phyloP scores from a whole-genome alignment of 2,888 invertebrate genomes.

The Diadromus collaris region DNA sequence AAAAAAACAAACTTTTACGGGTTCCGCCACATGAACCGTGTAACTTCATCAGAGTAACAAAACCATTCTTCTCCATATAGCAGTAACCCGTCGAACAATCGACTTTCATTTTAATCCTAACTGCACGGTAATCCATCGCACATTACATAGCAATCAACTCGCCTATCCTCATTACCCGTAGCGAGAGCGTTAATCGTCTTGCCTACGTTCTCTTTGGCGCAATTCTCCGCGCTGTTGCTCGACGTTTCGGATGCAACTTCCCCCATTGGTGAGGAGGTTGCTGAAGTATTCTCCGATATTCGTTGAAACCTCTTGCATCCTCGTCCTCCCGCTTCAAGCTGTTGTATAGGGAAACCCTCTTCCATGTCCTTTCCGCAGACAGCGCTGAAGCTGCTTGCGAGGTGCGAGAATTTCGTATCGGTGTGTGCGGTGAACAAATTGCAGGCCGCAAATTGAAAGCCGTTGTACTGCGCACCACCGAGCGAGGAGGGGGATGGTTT shows the following conservation, averaged over 20 bases:
- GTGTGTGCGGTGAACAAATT: constrained; percentile 69
- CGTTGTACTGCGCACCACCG: constrained; percentile 50
- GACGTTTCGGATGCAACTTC: constrained; percentile 31
- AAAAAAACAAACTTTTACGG: no score
- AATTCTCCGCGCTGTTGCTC: constrained; percentile 20
- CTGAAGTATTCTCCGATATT: constrained; percentile 20
- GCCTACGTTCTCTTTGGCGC: constrained; percentile 24
- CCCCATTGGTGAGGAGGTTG: background rate
- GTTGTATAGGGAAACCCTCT: background rate
- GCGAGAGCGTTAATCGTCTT: constrained; percentile 24
- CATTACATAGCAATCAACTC: constrained; percentile 39
- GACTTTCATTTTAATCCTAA: background rate
- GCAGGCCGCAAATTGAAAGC: constrained; percentile 77
- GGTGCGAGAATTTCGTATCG: constrained; percentile 58
- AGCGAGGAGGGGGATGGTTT: constrained; percentile 31
- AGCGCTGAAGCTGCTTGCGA: constrained; percentile 13
- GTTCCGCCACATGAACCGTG: no score
- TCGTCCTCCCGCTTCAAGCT: background rate
- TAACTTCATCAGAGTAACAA: no score
- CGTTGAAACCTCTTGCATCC: constrained; percentile 1
- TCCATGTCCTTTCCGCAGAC: background rate
- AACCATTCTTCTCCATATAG: no score
- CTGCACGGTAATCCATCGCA: constrained; percentile 8
- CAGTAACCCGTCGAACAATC: no score
- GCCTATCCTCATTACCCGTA: constrained; percentile 49